These are phyloP conservation scores for Tauraco hartlaubi DNA, from an alignment of 2,797 vertebrate species.

Conservation along the genomic window DNA sequence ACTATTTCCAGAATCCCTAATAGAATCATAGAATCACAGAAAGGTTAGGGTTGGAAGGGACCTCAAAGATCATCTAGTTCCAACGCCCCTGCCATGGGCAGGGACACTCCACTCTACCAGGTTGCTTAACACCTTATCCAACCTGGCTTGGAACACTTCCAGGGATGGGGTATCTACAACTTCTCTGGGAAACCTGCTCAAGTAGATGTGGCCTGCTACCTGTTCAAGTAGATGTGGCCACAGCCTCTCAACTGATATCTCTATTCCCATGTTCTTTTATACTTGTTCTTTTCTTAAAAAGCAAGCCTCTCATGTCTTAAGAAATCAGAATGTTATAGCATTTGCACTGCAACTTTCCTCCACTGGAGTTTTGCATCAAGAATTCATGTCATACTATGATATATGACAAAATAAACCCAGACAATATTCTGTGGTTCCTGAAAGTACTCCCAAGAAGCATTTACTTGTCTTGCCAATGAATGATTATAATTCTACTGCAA, in stretches of 20 bases:
- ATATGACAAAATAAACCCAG: neutral
- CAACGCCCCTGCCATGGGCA: no score
- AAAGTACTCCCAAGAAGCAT: neutral
- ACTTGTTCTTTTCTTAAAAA: neutral
- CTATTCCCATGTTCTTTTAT: neutral
- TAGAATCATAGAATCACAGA: no score
- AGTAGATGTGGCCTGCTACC: no score
- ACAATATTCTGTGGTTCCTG: neutral
- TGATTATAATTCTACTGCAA: neutral
- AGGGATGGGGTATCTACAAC: no score
- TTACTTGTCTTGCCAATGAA: neutral
- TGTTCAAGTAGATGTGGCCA: neutral
- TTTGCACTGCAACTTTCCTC: neutral
- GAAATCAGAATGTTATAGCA: neutral
- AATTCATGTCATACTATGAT: neutral
- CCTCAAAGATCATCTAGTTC: no score
- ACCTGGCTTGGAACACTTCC: no score
- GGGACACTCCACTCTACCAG: no score
- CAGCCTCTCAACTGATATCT: neutral
- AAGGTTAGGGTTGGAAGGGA: no score
- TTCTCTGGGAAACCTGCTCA: no score
- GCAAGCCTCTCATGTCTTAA: neutral
- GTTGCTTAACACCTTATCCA: no score
- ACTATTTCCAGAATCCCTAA: neutral
- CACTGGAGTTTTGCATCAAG: neutral